Base-by-base conservation (phyloP, 2,113 vertebrate genomes). In the Tachuris rubrigastra region DNA sequence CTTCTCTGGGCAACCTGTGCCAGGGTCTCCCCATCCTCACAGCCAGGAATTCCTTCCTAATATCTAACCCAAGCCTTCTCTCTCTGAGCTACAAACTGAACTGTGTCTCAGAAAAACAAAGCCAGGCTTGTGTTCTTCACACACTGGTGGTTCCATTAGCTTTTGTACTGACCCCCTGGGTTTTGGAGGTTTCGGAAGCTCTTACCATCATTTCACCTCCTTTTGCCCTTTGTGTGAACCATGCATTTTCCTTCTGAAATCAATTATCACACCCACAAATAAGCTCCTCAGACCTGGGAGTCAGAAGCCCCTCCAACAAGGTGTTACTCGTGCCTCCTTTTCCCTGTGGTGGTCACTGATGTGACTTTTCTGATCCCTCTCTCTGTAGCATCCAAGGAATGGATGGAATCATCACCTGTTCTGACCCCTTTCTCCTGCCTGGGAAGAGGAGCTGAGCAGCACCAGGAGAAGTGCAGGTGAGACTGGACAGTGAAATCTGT, bases 271-370 rank as follows among this genome's bases (percentile, higher is more conserved):
- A 37, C 13, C 15, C 7, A 77, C 2, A 56, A 66, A 50, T 27
- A 5, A 56, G 10, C 8, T 28, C 0, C 6, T 13, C 14, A 4
- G 5, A 1, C 2, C 7, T 28, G 4, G 1, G 9, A 2, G 4
- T 10, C 0, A 14, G 16, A 23, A 9, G 3, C 5, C 24, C 12
- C 1, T 30, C 0, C 0, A 0, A 1, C 2, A 3, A 0, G 13
- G 0, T 31, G 1, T 2, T 46, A 0, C 0, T 31, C 21, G 5
- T 20, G 18, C 12, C 0, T 80, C 0, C 1, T 3, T 21, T 12
- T 16, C 3, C 0, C 0, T 56, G 19, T 1, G 0, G 1, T 37
- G 6, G 2, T 53, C 44, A 3, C 8, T 33, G 12, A 2, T 0
- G 0, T 2, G 33, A 30, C 4, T 68, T 41, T 76, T 35, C 7